Base-by-base conservation (phyloP, 1,140 invertebrate species). In the Heliconius himera region DNA sequence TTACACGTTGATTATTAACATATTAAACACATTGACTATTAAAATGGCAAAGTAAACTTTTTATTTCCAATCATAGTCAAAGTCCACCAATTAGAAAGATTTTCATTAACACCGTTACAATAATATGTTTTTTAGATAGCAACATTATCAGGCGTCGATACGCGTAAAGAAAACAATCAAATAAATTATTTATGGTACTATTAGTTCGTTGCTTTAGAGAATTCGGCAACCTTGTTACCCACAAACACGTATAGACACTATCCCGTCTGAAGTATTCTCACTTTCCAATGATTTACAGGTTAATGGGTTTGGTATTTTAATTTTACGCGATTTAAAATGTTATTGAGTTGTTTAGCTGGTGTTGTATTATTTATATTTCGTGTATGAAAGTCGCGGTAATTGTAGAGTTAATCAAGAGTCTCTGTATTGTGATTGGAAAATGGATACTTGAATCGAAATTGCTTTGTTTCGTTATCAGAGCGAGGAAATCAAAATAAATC, bases 221-320 rank as follows among this genome's bases (percentile, higher is more conserved):
- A 81, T 84, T 80, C 81, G 79, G 78, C 81, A 82, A 83, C 84
- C 83, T 83, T 86, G 83, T 86, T 82, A 81, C 81, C 81, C 36
- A 84, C 70, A 82, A 83, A 84, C 80, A 56, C 76, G 51, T 66
- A 66, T 29, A 66, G 60, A 16, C 76, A 74, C 46, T 71, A 49
- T 41, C 26, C 38, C 36, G 78, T 26, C 51, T 26, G 9, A 33
- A 3, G n/a, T 54, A 72, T 74, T 78, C 56, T 78, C 77, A 81
- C 79, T 81, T 81, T 81, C 77, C 74, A 80, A 76, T 51, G 26
- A 29, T 16, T 11, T 26, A 66, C 60, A 66, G 60, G 66, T 74
- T 77, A 51, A 70, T 74, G 75, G 49, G 71, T 46, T 54, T 33
- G n/a, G 20, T 54, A 56, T 74, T 74, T 49, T 74, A 54, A 75